Base-by-base conservation (phyloP, 2,888 invertebrate species). In the Drosophila yooni region DNA sequence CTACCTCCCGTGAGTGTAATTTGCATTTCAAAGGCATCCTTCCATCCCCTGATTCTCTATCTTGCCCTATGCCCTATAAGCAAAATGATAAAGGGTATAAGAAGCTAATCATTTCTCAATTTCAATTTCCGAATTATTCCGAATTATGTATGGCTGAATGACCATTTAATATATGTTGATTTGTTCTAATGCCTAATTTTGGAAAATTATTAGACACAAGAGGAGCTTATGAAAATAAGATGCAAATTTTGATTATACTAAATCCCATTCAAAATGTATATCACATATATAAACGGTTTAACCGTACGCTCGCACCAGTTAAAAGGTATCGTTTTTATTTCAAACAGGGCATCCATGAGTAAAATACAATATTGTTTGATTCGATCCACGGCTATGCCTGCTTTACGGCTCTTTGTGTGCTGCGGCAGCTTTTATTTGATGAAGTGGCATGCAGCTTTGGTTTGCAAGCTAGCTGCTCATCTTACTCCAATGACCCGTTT, bases 401-500 rank as follows among this genome's bases (percentile, higher is more conserved):
- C 36, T 29, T 48, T 46, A 53, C 11, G 43, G 53, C 54, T 50
- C 77, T 66, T 71, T 76, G 62, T 81, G 60, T 65, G 52, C 56
- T 70, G 70, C 70, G 65, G 76, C 65, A 79, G 81, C 77, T 81
- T 73, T 60, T 74, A 81, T 81, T 74, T 70, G 27, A 36, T 34
- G 59, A 27, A 53, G 61, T 31, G 27, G 46, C 18, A 13, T 27
- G 25, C 15, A 29, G 51, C 29, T 34, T 63, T 59, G 59, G 58
- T 29, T 59, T 48, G 31, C 53, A 50, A 53, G 63, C 62, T 70
- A 62, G 36, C 65, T 56, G 83, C 79, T 88, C 83, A 83, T 75
- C 87, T 85, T 87, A 87, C 86, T 90, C 86, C 91, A 90, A 87
- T 87, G 86, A 87, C 86, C 86, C 77, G 88, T 87, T 87, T 87